Evolutionary conservation across 2,888 invertebrate species (phyloP).

Genomic region (Synergus itoensis): DNA sequence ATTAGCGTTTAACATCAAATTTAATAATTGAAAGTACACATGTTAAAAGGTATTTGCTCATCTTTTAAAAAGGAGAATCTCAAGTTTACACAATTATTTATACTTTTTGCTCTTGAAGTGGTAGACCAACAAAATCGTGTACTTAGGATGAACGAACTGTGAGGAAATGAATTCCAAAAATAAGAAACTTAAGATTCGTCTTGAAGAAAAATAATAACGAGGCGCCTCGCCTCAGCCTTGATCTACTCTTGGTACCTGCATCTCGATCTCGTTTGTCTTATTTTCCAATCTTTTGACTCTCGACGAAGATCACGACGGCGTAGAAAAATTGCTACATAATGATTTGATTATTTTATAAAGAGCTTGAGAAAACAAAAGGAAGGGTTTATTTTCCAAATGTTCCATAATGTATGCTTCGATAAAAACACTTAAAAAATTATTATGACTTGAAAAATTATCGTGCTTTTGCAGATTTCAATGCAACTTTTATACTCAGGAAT

Average conservation of each 20-base stretch:
- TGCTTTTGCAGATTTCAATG: background rate
- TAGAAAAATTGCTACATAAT: no score
- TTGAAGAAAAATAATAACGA: constrained; percentile 55
- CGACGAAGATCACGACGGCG: no score
- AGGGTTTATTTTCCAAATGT: constrained; percentile 1
- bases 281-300: constrained; percentile 49
- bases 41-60: background rate
- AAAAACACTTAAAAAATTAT: background rate
- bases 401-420: background rate
- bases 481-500: no score
- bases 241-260: constrained; percentile 65
- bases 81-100: background rate
- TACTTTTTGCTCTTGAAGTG: background rate
- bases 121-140: background rate
- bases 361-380: constrained; percentile 43
- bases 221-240: constrained; percentile 66
- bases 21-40: no score
- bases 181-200: constrained; percentile 45
- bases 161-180: constrained; percentile 9
- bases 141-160: constrained; percentile 2
- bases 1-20: no score
- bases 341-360: constrained; percentile 21
- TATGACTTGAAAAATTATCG: background rate
- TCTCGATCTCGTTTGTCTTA: constrained; percentile 61
- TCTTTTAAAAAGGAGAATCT: background rate